Base-by-base conservation (phyloP, 2,888 invertebrate species). In the Liopterus haemorrhoidalis region DNA sequence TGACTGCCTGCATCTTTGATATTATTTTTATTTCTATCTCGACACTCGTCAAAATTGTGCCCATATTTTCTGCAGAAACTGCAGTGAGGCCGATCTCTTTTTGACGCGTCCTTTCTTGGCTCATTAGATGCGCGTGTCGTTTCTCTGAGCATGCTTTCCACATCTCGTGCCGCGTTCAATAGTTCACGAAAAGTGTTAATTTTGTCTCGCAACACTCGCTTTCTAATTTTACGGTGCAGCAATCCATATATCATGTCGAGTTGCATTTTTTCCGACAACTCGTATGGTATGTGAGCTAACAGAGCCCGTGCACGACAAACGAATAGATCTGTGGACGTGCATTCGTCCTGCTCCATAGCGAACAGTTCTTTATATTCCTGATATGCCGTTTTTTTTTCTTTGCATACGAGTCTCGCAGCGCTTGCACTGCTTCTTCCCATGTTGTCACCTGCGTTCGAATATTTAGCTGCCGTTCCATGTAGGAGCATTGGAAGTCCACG, bases 401-500 rank as follows among this genome's bases (percentile, higher is more conserved):
- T n/a, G 52, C 47, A 21, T 28, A 47, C 3, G 37, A 18, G 12
- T 20, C 18, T 22, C 42, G 24, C 11, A 47, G 31, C 12, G 16
- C 16, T 4, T 25, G 14, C 16, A 48, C 36, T 16, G 48, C 41
- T 16, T 47, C 45, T 9, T 45, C 8, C 40, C 40, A 48, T 14
- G 30, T 33, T n/a, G 24, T 25, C 2, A 40, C 19, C n/a, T n/a
- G n/a, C n/a, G n/a, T n/a, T n/a, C n/a, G n/a, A n/a, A n/a, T n/a
- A n/a, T n/a, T n/a, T n/a, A n/a, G n/a, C n/a, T n/a, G n/a, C n/a
- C n/a, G n/a, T n/a, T n/a, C n/a, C n/a, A n/a, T n/a, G n/a, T n/a
- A n/a, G n/a, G n/a, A n/a, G n/a, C n/a, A n/a, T n/a, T n/a, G n/a
- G n/a, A n/a, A n/a, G n/a, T n/a, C n/a, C n/a, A n/a, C n/a, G n/a